Evolutionary conservation across 2,797 vertebrate species (phyloP).

Genomic region (Ateles fusciceps): DNA sequence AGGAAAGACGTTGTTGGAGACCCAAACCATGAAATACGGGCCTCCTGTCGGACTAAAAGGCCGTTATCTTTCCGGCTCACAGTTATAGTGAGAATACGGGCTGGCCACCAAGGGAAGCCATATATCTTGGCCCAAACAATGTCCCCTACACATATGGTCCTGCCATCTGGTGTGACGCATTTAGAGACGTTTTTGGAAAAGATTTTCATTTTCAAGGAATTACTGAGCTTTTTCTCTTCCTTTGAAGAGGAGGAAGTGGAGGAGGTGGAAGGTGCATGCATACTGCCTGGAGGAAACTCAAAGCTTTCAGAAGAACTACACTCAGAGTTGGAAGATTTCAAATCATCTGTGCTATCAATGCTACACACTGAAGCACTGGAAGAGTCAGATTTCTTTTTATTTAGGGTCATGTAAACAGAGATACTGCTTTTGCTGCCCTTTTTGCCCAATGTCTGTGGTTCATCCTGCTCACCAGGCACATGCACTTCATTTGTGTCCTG

Average conservation of each 20-base stretch:
- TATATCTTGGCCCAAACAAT: slow-evolving; percentile 99
- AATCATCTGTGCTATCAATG: slow-evolving; percentile 92
- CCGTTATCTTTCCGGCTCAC: slow-evolving; percentile 94
- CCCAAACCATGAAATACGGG: slow-evolving; percentile 97
- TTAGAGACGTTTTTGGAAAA: slow-evolving; percentile 98
- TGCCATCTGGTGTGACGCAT: slow-evolving; percentile 93
- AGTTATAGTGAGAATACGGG: slow-evolving; percentile 94
- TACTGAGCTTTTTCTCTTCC: slow-evolving; percentile 92
- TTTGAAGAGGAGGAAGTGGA: slow-evolving; percentile 84
- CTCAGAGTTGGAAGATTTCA: slow-evolving; percentile 93
- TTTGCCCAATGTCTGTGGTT: slow-evolving; percentile 87
- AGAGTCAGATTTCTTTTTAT: slow-evolving; percentile 91
- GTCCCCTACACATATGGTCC: slow-evolving; percentile 96
- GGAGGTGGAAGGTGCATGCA: slow-evolving; percentile 86
- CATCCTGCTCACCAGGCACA: slow-evolving; percentile 88
- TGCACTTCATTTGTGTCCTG: slow-evolving; percentile 86
- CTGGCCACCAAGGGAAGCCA: slow-evolving; percentile 99
- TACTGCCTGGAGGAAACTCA: slow-evolving; percentile 91
- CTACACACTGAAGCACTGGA: slow-evolving; percentile 92
- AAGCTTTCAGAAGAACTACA: slow-evolving; percentile 94
- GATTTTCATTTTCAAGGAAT: slow-evolving; percentile 93
- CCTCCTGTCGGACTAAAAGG: slow-evolving; percentile 94
- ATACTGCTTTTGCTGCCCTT: slow-evolving; percentile 90
- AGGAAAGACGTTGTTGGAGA: slow-evolving; percentile 98
- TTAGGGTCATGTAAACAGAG: slow-evolving; percentile 92